Percentiles rank a stretch among this genome's conserved stretches.
phyloP scores from a whole-genome alignment of 2,113 vertebrate genomes.

The Clupea harengus region DNA sequence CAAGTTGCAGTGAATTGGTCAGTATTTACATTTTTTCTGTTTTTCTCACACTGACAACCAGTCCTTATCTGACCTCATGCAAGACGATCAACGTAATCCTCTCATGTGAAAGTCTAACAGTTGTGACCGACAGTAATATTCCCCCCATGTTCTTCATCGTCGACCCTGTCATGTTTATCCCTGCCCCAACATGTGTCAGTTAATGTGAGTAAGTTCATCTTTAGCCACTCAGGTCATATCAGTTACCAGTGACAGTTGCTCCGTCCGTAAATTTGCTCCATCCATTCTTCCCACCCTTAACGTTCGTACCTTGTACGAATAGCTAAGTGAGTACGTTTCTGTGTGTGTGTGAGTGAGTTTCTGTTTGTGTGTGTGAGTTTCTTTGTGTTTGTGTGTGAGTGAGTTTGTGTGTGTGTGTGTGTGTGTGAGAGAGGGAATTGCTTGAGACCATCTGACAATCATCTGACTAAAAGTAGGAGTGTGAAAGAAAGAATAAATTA shows the following conservation, averaged over 20 bases:
- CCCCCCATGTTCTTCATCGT: neutral
- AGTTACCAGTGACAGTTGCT: neutral
- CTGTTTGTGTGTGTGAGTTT: no score
- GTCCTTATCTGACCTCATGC: neutral
- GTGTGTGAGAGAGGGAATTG: no score
- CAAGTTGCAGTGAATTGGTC: constrained; percentile 10
- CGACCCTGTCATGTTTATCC: neutral
- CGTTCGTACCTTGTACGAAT: neutral
- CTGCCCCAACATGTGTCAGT: neutral
- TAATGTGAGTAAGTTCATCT: neutral
- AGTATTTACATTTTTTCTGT: neutral
- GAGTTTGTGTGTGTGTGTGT: no score
- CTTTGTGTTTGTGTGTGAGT: no score
- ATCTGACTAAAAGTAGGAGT: no score
- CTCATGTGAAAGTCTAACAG: neutral
- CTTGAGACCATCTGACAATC: no score
- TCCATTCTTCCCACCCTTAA: neutral
- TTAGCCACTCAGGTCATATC: neutral
- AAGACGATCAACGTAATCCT: neutral
- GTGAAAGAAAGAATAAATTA: neutral
- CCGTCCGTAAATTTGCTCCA: neutral
- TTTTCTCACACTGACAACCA: neutral
- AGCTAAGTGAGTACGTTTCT: no score
- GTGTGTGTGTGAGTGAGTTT: no score
- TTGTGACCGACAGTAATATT: neutral